Evolutionary conservation across 2,797 vertebrate species (phyloP).

Genomic region (Acrossocheilus fasciatus): DNA sequence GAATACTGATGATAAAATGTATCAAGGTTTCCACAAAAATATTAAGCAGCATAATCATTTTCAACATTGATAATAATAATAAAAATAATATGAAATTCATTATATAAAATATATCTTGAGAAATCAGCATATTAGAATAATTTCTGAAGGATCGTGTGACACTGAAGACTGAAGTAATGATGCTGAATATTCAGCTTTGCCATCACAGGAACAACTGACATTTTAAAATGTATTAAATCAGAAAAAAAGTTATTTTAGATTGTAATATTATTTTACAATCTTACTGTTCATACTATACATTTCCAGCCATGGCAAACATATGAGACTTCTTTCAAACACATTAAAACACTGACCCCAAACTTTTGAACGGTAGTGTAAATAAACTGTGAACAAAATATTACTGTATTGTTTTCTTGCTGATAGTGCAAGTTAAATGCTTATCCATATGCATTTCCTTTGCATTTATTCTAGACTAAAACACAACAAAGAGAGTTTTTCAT

Average conservation of each 20-base stretch:
- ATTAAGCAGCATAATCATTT: not conserved
- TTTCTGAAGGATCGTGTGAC: not conserved
- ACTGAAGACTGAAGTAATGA: not conserved
- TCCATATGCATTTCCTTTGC: not conserved
- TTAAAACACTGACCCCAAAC: not conserved
- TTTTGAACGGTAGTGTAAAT: not conserved
- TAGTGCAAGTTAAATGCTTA: not conserved
- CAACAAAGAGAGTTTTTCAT: not conserved
- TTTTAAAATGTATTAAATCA: not conserved
- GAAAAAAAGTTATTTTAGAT: not conserved
- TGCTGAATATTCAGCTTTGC: not conserved
- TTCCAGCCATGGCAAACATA: not conserved
- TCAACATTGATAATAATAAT: not conserved
- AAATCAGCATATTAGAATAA: not conserved
- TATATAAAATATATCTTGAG: not conserved
- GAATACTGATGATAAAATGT: not conserved
- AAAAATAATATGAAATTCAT: not conserved
- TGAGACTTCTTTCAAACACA: not conserved
- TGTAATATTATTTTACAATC: not conserved
- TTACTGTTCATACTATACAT: not conserved
- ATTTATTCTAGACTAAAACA: not conserved
- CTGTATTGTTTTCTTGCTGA: not conserved
- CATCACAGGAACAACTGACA: not conserved
- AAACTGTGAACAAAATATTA: not conserved
- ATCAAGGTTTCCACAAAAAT: not conserved